Base-by-base conservation (phyloP, 2,797 vertebrate species). In the Pachyuromys duprasi region DNA sequence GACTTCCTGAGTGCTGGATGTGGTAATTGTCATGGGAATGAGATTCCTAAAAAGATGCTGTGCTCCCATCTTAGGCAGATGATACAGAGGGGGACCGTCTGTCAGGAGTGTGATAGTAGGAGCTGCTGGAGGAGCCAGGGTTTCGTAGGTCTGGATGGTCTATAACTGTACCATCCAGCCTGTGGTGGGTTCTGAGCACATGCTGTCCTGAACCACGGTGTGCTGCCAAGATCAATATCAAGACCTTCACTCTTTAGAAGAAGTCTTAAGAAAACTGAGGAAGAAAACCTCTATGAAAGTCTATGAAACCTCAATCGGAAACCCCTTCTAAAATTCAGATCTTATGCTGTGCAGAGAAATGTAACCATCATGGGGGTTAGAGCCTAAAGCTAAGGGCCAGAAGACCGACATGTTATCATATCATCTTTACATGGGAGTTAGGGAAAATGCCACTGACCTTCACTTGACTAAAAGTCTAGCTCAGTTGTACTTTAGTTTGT, bases 41-140 rank as follows among this genome's bases (percentile, higher is more conserved):
- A 65, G 82, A 92, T 97, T 96, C 92, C 91, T 97, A 88, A 95
- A 97, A 96, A 95, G 93, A 86, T 76, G 60, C 81, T n/a, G 63
- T 28, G 69, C 31, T 55, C 26, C 82, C n/a, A 15, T 80, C 80
- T 69, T 67, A 93, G 89, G 90, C 84, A 39, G 17, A 89, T 91
- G 82, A 89, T 90, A 70, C 94, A 92, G 92, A 89, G 94, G 69
- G 42, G 33, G 75, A 5, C 95, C 97, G 92, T 97, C 94, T 96
- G 94, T 93, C 62, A 42, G 78, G n/a, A 86, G 62, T n/a, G 80
- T 92, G 96, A 53, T 91, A 89, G 97, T 89, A 95, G 79, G 86
- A 83, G 60, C 65, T 94, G 42, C 89, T 94, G 39, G 60, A 45
- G 53, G 82, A 91, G n/a, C 42, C 31, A 53, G 60, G 91, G 65